Conservation (phyloP, 1,140 invertebrate genomes). For the Drosophila albomicans region DNA sequence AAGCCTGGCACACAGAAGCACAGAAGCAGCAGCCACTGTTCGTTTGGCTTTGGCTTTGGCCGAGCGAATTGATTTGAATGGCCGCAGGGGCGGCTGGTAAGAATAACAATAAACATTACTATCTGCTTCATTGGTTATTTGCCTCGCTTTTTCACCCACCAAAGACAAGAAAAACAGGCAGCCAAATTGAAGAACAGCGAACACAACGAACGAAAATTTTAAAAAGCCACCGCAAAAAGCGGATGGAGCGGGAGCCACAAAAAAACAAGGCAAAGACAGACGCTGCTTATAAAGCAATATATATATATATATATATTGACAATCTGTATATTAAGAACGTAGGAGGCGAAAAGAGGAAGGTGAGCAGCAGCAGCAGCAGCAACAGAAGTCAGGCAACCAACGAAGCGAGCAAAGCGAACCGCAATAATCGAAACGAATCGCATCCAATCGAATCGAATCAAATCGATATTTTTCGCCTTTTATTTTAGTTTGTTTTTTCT, state of each 20-base stretch:
- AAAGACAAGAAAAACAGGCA: conserved; percentile 76
- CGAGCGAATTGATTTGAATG: conserved; percentile 76
- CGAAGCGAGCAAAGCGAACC: conserved; percentile 17
- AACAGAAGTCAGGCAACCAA: conserved; percentile 34
- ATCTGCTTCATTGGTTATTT: conserved; percentile 83
- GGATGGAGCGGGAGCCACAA: background rate
- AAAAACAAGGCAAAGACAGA: conserved; percentile 50
- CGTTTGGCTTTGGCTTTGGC: conserved; percentile 2
- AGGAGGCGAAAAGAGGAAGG: background rate
- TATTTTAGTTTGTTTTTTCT: background rate
- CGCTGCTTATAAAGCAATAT: conserved; percentile 78
- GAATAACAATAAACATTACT: conserved; percentile 84
- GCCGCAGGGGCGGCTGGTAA: conserved; percentile 44
- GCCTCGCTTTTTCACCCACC: conserved; percentile 40
- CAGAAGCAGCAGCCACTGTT: too few species aligned
- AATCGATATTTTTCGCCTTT: conserved; percentile 75
- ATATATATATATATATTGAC: conserved; percentile 25
- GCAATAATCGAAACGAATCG: conserved; percentile 31
- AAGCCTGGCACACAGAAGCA: conserved; percentile 33
- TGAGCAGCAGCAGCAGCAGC: conserved; percentile 29
- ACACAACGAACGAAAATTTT: conserved; percentile 33
- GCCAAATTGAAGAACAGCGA: conserved; percentile 56
- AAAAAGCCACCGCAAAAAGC: conserved; percentile 39
- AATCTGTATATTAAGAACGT: background rate
- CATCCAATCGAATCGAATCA: conserved; percentile 37